These are phyloP conservation scores for Varroa destructor DNA, from an alignment of 1,140 invertebrate genomes.

Conservation along the genomic window DNA sequence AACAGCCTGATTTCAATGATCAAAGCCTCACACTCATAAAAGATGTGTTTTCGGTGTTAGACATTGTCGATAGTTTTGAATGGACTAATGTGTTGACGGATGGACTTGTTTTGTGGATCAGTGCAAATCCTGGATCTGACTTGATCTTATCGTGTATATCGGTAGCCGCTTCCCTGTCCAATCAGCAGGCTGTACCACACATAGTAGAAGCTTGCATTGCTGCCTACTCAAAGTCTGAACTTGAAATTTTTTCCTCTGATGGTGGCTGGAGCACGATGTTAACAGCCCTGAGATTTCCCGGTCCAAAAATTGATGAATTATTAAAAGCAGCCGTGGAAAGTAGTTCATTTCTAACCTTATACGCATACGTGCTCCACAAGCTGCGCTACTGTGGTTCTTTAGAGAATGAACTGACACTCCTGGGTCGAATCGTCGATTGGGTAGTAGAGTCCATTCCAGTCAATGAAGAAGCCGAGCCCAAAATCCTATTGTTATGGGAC, in stretches of 20 bases:
- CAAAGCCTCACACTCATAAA: neutral
- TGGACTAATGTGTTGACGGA: constrained; percentile 17
- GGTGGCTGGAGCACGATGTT: constrained; percentile 17
- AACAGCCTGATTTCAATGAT: constrained; percentile 5
- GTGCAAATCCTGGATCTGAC: constrained; percentile 22
- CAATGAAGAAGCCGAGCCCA: constrained; percentile 17
- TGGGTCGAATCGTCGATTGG: constrained; percentile 12
- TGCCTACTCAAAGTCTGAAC: constrained; percentile 18
- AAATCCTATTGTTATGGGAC: constrained; percentile 15
- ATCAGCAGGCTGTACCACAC: neutral
- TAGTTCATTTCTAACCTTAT: constrained; percentile 2
- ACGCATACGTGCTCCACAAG: constrained; percentile 16
- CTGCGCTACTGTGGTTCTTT: constrained; percentile 3
- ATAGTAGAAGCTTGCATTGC: constrained; percentile 18
- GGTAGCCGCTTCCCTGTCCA: neutral
- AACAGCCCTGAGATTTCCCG: neutral
- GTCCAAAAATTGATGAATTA: neutral
- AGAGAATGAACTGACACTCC: constrained; percentile 11
- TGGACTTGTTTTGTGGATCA: constrained; percentile 8
- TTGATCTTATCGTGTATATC: constrained; percentile 2
- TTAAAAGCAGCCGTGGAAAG: constrained; percentile 7
- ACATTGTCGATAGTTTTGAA: constrained; percentile 14
- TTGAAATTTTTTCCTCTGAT: constrained; percentile 18
- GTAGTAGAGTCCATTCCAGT: constrained; percentile 1
- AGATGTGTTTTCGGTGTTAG: neutral